phyloP scores from a whole-genome alignment of 2,797 vertebrate species.

The Pelodytes ibericus region DNA sequence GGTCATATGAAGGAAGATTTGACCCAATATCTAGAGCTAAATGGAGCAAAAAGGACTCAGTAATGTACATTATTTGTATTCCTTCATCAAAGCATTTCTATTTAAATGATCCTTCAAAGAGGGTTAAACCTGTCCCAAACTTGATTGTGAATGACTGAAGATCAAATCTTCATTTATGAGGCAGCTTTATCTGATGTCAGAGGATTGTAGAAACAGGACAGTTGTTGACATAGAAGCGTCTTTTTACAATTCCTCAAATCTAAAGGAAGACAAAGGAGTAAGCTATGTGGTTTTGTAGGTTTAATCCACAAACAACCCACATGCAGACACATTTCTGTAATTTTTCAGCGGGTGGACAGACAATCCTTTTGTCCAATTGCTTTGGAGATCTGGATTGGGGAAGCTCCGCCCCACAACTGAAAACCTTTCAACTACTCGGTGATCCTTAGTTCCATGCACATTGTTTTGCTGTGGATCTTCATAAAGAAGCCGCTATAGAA shows the following conservation, averaged over 20 bases:
- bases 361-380: neutral
- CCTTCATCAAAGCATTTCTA: too few relatives aligned
- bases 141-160: too few relatives aligned
- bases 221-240: neutral
- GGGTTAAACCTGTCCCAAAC: too few relatives aligned
- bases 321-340: slow-evolving; percentile 7
- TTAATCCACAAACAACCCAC: slow-evolving; percentile 2
- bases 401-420: neutral
- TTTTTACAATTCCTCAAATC: neutral
- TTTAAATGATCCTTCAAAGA: too few relatives aligned
- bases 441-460: too few relatives aligned
- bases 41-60: too few relatives aligned
- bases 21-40: too few relatives aligned
- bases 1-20: too few relatives aligned
- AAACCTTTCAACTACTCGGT: neutral
- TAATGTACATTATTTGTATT: too few relatives aligned
- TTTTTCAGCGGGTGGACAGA: neutral
- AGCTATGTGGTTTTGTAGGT: slow-evolving; percentile 35
- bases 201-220: neutral
- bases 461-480: too few relatives aligned
- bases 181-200: neutral
- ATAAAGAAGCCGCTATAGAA: too few relatives aligned
- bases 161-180: neutral
- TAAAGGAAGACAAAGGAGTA: neutral
- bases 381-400: neutral